phyloP scores from a whole-genome alignment of 2,797 vertebrate species.

The Pseudochaenichthys georgianus region DNA sequence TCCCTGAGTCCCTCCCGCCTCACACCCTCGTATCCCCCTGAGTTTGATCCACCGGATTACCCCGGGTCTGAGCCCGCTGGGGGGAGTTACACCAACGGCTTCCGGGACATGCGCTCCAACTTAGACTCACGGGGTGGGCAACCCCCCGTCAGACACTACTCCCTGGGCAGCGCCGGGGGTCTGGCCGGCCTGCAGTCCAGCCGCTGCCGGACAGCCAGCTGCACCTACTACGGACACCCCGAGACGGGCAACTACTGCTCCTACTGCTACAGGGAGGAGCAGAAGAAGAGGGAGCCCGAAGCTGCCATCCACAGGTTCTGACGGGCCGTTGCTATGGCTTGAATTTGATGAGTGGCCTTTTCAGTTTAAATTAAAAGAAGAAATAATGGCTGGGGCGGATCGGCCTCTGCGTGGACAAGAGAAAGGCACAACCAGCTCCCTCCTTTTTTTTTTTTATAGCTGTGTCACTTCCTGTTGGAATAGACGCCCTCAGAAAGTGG shows the following conservation, averaged over 20 bases:
- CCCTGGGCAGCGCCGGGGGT: constrained; percentile 72
- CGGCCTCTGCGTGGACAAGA: constrained; percentile 36
- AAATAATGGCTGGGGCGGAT: constrained; percentile 9
- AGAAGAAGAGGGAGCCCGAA: constrained; percentile 89
- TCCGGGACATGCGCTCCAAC: constrained; percentile 84
- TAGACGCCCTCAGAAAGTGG: constrained; percentile 17
- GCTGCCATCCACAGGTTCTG: constrained; percentile 91
- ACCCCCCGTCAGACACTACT: constrained; percentile 79
- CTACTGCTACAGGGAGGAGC: constrained; percentile 94
- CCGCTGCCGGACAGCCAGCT: constrained; percentile 93
- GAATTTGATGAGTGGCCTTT: constrained; percentile 72
- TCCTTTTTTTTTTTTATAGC: constrained; percentile 18
- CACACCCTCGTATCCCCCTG: constrained; percentile 77
- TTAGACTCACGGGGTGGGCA: constrained; percentile 78
- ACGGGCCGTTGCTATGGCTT: not conserved
- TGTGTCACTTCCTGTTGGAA: constrained; percentile 57
- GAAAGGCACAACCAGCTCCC: constrained; percentile 37
- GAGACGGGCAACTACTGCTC: constrained; percentile 98
- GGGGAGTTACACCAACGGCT: constrained; percentile 83
- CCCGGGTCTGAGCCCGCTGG: constrained; percentile 51
- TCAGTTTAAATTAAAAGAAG: constrained; percentile 9
- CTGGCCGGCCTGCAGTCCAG: constrained; percentile 85
- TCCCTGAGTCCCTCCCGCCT: constrained; percentile 82
- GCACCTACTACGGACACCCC: constrained; percentile 95
- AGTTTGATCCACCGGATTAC: constrained; percentile 80